Evolutionary conservation across 1,140 invertebrate species (phyloP), one percentile per base, ranked within the genome.

Genomic region (Nasonia vitripennis): DNA sequence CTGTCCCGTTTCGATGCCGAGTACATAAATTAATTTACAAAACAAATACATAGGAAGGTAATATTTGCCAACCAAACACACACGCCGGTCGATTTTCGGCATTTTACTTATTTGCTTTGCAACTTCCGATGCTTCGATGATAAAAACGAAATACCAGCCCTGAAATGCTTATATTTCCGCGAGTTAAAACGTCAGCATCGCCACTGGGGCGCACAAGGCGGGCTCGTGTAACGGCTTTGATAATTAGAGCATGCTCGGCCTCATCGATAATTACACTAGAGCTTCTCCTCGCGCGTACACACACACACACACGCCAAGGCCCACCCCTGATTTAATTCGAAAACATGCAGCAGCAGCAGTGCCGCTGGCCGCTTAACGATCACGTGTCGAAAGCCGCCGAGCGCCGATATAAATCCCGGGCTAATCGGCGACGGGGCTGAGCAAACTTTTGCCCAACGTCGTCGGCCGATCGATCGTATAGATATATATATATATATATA

Each of bases 221-320:
- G 68, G 10, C 20, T 34, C 68, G 73, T 75, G 27, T 75, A 37
- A 75, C 34, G 73, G 37, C 37, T 75, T 34, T 37, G 73, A 75
- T 75, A 75, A 75, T 75, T 45, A 75, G 37, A 41, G 73, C 73
- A 75, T 75, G 73, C 31, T 41, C 73, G 37, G 37, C 37, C 37
- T 75, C 73, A 45, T 75, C 73, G 73, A 75, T 41, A 75, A 37
- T 45, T 41, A 37, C 73, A 31, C 73, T 75, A 20, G 12, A 75
- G 14, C 73, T 31, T 41, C 31, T 75, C 73, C 73, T 62, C 55
- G 17, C 55, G 48, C 48, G 4, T 51, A 51, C 12, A 2, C 55
- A 7, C 55, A 62, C 3, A n/a, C 51, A 17, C 51, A 17, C 51
- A 20, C 17, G 17, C 12, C 51, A 2, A 20, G 6, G 14, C 55